These are phyloP conservation scores for Muntiacus muntjak DNA, from an alignment of 2,113 vertebrate species.

Conservation along the genomic window DNA sequence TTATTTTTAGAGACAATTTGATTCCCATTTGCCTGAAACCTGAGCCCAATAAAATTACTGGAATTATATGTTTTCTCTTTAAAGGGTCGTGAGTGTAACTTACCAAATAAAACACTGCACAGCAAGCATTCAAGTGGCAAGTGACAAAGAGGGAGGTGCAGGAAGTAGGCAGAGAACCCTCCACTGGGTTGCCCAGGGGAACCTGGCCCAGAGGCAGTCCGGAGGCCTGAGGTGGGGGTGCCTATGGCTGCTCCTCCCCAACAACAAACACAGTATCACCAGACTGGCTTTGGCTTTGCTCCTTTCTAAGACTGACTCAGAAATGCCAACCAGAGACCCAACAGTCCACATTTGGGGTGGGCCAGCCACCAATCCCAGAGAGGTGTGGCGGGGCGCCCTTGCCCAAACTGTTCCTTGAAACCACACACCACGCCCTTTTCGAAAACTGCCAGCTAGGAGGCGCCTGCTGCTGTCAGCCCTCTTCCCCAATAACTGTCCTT, in stretches of 20 bases:
- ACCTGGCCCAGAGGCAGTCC: fast-evolving
- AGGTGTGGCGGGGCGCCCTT: background rate
- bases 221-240: background rate
- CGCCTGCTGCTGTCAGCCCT: background rate
- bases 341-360: constrained; percentile 6
- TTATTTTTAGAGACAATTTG: constrained; percentile 68
- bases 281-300: background rate
- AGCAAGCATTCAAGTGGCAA: background rate
- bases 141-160: background rate
- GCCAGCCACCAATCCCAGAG: background rate
- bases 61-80: constrained; percentile 52
- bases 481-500: background rate
- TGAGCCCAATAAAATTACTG: constrained; percentile 27
- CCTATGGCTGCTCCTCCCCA: background rate
- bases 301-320: background rate
- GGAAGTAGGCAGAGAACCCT: background rate
- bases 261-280: background rate
- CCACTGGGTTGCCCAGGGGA: background rate
- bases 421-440: background rate
- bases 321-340: background rate
- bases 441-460: constrained; percentile 16
- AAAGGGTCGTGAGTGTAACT: constrained; percentile 36
- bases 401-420: constrained; percentile 2
- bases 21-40: constrained; percentile 44
- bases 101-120: background rate